Evolutionary conservation across 2,797 vertebrate species (phyloP), one percentile per base, ranked within the genome.

Genomic region (Sebastes trivittatus): DNA sequence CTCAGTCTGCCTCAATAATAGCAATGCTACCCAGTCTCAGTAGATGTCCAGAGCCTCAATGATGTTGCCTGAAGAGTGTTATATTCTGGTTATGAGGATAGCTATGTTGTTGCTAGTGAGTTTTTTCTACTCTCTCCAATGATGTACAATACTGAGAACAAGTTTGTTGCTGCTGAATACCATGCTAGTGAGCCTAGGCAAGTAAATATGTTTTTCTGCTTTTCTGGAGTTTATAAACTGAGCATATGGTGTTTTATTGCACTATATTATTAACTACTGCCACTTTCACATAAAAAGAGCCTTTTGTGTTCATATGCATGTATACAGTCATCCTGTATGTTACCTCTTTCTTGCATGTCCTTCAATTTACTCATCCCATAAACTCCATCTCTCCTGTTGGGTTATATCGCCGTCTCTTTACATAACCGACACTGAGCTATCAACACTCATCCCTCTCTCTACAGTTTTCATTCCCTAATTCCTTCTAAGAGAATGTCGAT

Each of bases 351-450:
- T 58, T 60, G 4, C 38, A 20, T 4, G 29, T 74, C 69, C 84
- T 81, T 85, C 11, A 78, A n/a, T 23, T 55, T 77, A 42, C 60
- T 68, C 66, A 62, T 72, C 65, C 29, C 25, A 30, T 25, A 32
- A 81, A 71, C 70, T 68, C 74, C 55, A 29, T 29, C 73, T 71
- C 78, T 63, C 61, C 76, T 85, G 13, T 59, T 20, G 60, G 61
- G 68, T 90, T 84, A 82, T 62, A 86, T 85, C 82, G 86, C 58
- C 8, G 27, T 29, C 71, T 87, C 73, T 92, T 92, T 86, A 85
- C 73, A 84, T 83, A 88, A 91, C 75, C 3, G 4, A 49, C 68
- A 62, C 81, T 2, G 55, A 54, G 34, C 67, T 54, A 63, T 85
- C 70, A 25, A 49, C 11, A 58, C 64, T 71, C 77, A 55, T 76